Conservation (phyloP, 2,888 invertebrate species). For the Ctena decussata region DNA sequence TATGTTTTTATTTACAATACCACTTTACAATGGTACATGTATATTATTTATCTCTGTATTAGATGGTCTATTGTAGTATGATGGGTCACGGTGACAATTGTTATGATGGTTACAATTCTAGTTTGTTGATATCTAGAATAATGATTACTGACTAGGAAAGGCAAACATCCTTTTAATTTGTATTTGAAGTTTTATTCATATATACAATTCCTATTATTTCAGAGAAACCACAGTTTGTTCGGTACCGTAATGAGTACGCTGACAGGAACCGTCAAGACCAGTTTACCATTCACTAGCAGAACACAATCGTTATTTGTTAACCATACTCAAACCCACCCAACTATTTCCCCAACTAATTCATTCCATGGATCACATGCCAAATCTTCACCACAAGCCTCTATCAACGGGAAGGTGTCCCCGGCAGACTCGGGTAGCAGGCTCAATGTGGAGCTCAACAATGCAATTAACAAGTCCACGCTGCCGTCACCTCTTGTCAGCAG, state of each 20-base stretch:
- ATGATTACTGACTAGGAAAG: no score
- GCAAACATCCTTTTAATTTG: no score
- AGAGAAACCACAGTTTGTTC: slow-evolving; percentile 98
- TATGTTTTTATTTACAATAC: no score
- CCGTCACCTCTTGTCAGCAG: slow-evolving; percentile 75
- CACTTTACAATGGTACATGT: no score
- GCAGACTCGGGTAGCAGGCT: slow-evolving; percentile 79
- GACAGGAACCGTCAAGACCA: slow-evolving; percentile 76
- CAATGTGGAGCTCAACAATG: slow-evolving; percentile 81
- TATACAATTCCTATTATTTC: slow-evolving; percentile 79
- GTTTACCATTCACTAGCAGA: slow-evolving; percentile 79
- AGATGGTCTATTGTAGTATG: no score
- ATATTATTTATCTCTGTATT: no score
- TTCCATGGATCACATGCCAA: slow-evolving; percentile 76
- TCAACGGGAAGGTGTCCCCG: slow-evolving; percentile 80
- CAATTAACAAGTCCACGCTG: slow-evolving; percentile 76
- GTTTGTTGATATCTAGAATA: no score
- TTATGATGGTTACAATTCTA: no score
- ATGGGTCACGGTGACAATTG: no score
- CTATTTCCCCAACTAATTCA: slow-evolving; percentile 81
- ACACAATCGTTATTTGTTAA: slow-evolving; percentile 84
- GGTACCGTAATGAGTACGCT: slow-evolving; percentile 91
- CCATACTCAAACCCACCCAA: slow-evolving; percentile 74
- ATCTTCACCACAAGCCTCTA: slow-evolving; percentile 78
- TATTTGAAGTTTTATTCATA: no score